These are phyloP conservation scores for Maniola jurtina DNA, from an alignment of 1,140 invertebrate genomes.

Conservation along the genomic window DNA sequence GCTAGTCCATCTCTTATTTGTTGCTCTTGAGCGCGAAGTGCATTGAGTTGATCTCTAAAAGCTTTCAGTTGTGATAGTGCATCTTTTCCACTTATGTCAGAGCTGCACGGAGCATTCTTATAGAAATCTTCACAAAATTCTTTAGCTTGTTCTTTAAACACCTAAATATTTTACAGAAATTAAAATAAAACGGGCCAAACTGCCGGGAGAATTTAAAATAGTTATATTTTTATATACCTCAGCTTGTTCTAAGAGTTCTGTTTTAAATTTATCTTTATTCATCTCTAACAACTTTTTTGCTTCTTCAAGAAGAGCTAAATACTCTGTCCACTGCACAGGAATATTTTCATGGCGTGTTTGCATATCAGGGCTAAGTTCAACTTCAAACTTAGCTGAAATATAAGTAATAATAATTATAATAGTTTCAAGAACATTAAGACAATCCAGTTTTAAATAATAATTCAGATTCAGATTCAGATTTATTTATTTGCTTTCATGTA, in stretches of 20 bases:
- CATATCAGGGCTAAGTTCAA: conserved; percentile 80
- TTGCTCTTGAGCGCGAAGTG: conserved; percentile 82
- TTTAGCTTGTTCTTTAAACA: conserved; percentile 82
- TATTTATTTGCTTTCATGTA: too few species aligned
- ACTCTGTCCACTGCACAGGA: conserved; percentile 82
- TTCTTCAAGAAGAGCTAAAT: conserved; percentile 82
- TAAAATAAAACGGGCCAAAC: neutral
- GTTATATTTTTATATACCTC: conserved; percentile 57
- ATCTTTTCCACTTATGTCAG: conserved; percentile 81
- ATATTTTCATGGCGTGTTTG: conserved; percentile 81
- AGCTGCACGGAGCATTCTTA: conserved; percentile 81
- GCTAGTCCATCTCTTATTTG: conserved; percentile 83
- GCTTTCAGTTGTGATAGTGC: conserved; percentile 82
- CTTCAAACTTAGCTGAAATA: conserved; percentile 82
- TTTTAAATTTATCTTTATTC: conserved; percentile 87
- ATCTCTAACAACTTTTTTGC: conserved; percentile 83
- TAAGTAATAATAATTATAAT: conserved; percentile 4
- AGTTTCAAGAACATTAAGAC: conserved; percentile 7
- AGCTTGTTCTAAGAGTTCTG: conserved; percentile 82
- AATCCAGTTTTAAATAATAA: neutral
- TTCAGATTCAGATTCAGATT: too few species aligned
- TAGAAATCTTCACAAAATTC: conserved; percentile 83
- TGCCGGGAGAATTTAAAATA: neutral
- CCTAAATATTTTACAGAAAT: conserved; percentile 41
- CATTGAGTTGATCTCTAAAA: conserved; percentile 80